These are phyloP conservation scores for Orthonyx spaldingii DNA, from an alignment of 2,113 vertebrate species.

Conservation along the genomic window DNA sequence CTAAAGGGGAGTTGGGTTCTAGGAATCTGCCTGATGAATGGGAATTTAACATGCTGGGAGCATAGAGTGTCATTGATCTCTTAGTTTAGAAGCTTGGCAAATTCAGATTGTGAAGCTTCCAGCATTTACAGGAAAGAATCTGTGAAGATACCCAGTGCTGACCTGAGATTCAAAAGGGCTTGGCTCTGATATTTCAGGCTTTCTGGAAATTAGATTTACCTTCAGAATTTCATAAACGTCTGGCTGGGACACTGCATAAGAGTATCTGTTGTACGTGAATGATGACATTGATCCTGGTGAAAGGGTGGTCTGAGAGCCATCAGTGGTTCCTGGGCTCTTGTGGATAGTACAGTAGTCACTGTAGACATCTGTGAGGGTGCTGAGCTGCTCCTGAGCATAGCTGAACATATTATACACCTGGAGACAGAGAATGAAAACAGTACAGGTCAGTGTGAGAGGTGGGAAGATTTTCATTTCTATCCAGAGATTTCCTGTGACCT, in stretches of 20 bases:
- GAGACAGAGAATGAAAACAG: background rate
- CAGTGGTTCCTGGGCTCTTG: background rate
- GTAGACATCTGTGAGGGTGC: constrained; percentile 22
- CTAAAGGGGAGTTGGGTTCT: background rate
- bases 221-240: constrained; percentile 46
- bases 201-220: constrained; percentile 2
- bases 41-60: background rate
- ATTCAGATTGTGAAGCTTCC: background rate
- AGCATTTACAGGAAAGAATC: background rate
- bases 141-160: background rate
- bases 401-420: constrained; percentile 48
- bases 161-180: background rate
- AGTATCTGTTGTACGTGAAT: background rate
- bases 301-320: background rate
- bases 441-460: background rate
- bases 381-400: constrained; percentile 4
- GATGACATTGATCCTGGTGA: background rate
- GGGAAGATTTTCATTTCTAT: background rate
- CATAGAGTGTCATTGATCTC: background rate
- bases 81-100: background rate
- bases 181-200: background rate
- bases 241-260: constrained; percentile 25
- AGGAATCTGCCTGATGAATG: background rate
- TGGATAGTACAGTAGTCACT: constrained; percentile 30
- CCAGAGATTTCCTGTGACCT: background rate